These are phyloP conservation scores for Patiria miniata DNA, from an alignment of 35 echinoderm and acorn worm genomes.

Conservation along the genomic window DNA sequence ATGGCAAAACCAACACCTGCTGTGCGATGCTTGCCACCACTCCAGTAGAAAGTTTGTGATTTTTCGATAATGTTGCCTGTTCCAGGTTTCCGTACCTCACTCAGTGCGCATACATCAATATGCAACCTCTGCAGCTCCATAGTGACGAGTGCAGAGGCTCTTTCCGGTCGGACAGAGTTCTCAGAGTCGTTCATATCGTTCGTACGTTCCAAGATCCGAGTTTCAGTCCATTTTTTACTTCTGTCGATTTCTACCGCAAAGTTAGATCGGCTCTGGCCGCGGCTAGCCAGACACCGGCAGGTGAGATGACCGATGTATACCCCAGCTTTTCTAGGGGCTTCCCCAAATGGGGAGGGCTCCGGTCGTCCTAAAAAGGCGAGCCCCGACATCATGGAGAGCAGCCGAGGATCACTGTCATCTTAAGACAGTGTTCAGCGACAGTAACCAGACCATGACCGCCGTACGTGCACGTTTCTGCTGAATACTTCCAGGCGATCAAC, in stretches of 20 bases:
- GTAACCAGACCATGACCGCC: neutral
- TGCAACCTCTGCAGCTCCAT: neutral
- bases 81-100: conserved; percentile 2
- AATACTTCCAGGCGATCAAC: neutral
- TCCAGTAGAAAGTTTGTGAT: conserved; percentile 12
- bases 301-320: neutral
- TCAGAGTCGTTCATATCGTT: neutral
- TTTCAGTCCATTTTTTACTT: neutral
- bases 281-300: conserved; percentile 11
- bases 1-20: neutral
- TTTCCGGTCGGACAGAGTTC: neutral
- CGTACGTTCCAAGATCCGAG: conserved; percentile 9
- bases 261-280: neutral
- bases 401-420: neutral
- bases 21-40: neutral
- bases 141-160: neutral
- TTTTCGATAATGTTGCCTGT: neutral
- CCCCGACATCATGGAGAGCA: conserved; percentile 2
- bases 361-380: neutral
- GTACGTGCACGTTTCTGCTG: neutral
- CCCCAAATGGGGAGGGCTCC: conserved; percentile 1
- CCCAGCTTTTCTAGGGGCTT: neutral
- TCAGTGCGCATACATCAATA: conserved; percentile 13
- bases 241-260: neutral
- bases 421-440: neutral